Percentiles rank a stretch among this genome's conserved stretches.
These are phyloP conservation scores for Automeris io DNA, from an alignment of 2,888 invertebrate species.

Conservation along the genomic window DNA sequence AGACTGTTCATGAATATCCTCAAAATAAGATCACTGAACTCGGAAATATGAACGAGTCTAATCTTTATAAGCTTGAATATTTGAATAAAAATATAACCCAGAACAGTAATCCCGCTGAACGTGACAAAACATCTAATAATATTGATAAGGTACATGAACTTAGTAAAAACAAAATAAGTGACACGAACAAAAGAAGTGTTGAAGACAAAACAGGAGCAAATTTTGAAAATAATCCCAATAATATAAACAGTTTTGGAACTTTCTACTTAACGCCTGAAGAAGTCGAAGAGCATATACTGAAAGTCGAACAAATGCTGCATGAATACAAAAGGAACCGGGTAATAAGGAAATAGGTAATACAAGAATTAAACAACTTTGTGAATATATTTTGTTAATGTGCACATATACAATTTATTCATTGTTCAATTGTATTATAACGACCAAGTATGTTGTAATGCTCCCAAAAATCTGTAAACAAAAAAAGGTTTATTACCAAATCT, in stretches of 20 bases:
- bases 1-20: no score
- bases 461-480: constrained; percentile 28
- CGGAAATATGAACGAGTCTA: no score
- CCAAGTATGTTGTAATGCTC: constrained; percentile 31
- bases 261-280: constrained; percentile 30
- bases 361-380: neutral
- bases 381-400: neutral
- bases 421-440: constrained; percentile 28
- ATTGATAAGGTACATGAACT: neutral
- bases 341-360: constrained; percentile 5
- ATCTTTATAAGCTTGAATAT: no score
- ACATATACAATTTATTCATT: neutral
- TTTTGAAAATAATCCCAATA: constrained; percentile 5
- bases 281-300: constrained; percentile 29
- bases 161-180: neutral
- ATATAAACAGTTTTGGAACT: constrained; percentile 14
- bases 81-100: no score
- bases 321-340: constrained; percentile 27
- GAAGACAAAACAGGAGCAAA: constrained; percentile 2
- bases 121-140: no score
- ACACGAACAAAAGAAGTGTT: neutral
- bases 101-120: no score
- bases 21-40: no score
- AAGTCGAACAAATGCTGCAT: constrained; percentile 35
- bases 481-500: neutral